These are phyloP conservation scores for Phocides pigmalion DNA, from an alignment of 1,140 invertebrate genomes.

Conservation along the genomic window DNA sequence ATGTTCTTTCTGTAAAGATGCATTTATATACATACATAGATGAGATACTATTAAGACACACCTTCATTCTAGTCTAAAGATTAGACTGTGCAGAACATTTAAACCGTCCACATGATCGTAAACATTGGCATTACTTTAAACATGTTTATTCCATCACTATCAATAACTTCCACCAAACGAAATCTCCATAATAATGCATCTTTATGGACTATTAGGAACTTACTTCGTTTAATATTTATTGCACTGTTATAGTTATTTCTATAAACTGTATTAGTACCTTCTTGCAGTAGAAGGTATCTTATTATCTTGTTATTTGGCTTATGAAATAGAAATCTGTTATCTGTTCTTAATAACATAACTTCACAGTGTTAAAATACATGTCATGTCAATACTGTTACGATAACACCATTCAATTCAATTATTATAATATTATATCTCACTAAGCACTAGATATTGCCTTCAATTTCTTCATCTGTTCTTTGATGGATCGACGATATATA, in stretches of 20 bases:
- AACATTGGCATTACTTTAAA: not conserved
- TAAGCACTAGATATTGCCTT: constrained; percentile 47
- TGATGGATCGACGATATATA: constrained; percentile 13
- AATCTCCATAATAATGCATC: constrained; percentile 16
- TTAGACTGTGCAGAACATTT: not conserved
- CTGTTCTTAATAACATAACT: constrained; percentile 22
- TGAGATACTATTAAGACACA: not conserved
- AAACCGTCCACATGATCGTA: not conserved
- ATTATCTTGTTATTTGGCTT: not conserved
- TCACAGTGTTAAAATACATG: constrained; percentile 11
- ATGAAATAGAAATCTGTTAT: constrained; percentile 18
- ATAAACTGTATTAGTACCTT: not conserved
- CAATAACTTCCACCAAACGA: not conserved
- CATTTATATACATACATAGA: constrained; percentile 15
- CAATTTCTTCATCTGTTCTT: constrained; percentile 27
- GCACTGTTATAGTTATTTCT: constrained; percentile 8
- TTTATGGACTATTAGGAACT: constrained; percentile 12
- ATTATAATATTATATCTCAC: constrained; percentile 28
- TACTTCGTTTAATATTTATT: constrained; percentile 3
- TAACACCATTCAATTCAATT: constrained; percentile 32
- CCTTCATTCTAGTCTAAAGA: not conserved
- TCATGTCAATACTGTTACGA: constrained; percentile 27
- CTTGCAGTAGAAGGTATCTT: constrained; percentile 14
- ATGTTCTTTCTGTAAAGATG: constrained; percentile 34
- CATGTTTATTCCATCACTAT: not conserved